Evolutionary conservation across 2,113 vertebrate species (phyloP).

Genomic region (Arvicanthis niloticus): DNA sequence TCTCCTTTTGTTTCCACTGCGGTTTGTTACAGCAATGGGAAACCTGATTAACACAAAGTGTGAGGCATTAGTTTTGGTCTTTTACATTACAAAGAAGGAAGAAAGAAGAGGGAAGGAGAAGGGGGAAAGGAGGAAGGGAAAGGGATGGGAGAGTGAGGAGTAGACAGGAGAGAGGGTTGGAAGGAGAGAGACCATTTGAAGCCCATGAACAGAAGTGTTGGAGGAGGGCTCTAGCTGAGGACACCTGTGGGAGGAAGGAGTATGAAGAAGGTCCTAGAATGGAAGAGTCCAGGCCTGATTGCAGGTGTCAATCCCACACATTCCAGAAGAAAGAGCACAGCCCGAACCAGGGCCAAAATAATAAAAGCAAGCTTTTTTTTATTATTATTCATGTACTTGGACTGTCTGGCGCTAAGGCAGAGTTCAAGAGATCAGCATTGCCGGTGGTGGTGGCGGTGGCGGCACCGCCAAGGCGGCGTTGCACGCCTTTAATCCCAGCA

Average conservation of each 20-base stretch:
- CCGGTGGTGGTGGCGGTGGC: too few species aligned
- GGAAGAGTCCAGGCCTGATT: background rate
- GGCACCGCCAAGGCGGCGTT: too few species aligned
- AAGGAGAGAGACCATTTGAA: background rate
- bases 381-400: background rate
- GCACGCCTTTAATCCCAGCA: too few species aligned
- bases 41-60: background rate
- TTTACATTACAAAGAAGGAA: background rate
- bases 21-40: background rate
- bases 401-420: background rate
- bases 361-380: background rate
- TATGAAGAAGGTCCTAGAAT: background rate
- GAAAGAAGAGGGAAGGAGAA: background rate
- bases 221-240: background rate
- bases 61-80: background rate
- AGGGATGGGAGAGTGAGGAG: too few species aligned
- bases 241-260: background rate
- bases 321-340: background rate
- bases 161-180: background rate
- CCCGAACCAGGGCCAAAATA: background rate
- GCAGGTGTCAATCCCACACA: background rate
- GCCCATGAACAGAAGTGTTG: background rate
- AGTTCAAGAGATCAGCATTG: background rate
- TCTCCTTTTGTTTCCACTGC: background rate
- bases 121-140: too few species aligned